Base-by-base conservation (phyloP, 1,140 invertebrate species). In the Vanessa tameamea region DNA sequence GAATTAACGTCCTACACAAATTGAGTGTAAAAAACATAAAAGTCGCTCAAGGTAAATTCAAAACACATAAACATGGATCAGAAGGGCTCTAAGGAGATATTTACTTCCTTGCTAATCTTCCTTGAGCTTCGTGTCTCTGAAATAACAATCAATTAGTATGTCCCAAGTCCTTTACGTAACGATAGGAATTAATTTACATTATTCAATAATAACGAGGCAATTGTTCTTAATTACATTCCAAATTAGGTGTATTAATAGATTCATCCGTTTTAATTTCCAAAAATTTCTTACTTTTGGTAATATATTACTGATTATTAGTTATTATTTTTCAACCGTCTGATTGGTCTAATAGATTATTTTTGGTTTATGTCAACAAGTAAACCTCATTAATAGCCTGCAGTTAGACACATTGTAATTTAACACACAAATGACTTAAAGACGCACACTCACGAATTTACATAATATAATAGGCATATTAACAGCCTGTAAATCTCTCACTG, bases 111-210 rank as follows among this genome's bases (percentile, higher is more conserved):
- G 48, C 26, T 64, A 64, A 71, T 71, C 69, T 64, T 20, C 16
- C 26, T 64, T 64, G 48, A 64, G 59, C 69, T 48, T 73, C 47
- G 47, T 43, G 47, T 67, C 64, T 59, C 37, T 12, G 55, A 67
- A 53, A 67, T 57, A 65, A 65, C 70, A 72, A 61, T 61, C 70
- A 76, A 64, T 69, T 71, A 70, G 37, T n/a, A 61, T 43, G 3
- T 20, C 16, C 15, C 12, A n/a, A 23, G 57, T 61, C 26, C 12
- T 23, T 61, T 13, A 31, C 6, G 5, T 61, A 61, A 61, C 12
- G 31, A 37, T 5, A 31, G 5, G 3, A 15, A 61, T 61, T 61
- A 37, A 61, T 61, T 61, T 61, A 61, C 31, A 61, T 37, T 61
- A 11, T 23, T 13, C 15, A 13, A 13, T 37, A 61, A 61, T 61